Percentiles rank a stretch among this genome's conserved stretches.
phyloP scores from a whole-genome alignment of 2,888 invertebrate genomes.

The Hirtodrosophila cameraria region DNA sequence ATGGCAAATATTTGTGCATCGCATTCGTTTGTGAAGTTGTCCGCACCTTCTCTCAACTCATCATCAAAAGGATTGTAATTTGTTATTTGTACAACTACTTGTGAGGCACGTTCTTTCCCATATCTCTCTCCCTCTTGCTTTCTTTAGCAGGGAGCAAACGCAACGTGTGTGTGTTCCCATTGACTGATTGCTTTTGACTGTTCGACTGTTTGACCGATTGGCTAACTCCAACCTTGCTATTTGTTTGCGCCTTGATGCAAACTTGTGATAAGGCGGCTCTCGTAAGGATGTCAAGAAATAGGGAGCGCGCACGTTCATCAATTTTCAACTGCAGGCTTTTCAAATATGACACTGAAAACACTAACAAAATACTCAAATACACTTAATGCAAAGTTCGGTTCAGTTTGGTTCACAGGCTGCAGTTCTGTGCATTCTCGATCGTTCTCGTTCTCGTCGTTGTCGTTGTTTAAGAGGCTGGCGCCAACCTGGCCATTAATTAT shows the following conservation, averaged over 20 bases:
- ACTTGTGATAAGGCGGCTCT: constrained; percentile 55
- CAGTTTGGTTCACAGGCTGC: constrained; percentile 42
- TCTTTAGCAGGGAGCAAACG: not conserved
- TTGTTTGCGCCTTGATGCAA: constrained; percentile 50
- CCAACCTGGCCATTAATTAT: constrained; percentile 77
- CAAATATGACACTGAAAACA: constrained; percentile 53
- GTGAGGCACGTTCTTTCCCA: constrained; percentile 51
- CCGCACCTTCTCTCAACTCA: constrained; percentile 29
- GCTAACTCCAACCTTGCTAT: constrained; percentile 24
- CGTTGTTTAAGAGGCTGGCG: constrained; percentile 55
- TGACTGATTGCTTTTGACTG: constrained; percentile 67
- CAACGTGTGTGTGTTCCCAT: constrained; percentile 50
- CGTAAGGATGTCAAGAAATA: constrained; percentile 51
- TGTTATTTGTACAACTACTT: constrained; percentile 68
- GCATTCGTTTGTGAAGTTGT: constrained; percentile 62
- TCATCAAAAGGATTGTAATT: constrained; percentile 61
- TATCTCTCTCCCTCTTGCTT: not conserved
- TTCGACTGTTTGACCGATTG: constrained; percentile 57
- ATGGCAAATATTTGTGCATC: constrained; percentile 63
- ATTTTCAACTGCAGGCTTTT: constrained; percentile 45
- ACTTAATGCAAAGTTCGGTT: constrained; percentile 53
- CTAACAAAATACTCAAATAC: constrained; percentile 9
- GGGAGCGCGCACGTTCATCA: constrained; percentile 56
- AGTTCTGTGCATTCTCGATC: constrained; percentile 1
- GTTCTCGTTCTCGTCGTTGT: not conserved